A percentile compares a stretch with the other conserved stretches of the same genome.
Evolutionary conservation across 2,113 vertebrate species (phyloP).

Genomic region (Brachyhypopomus occidentalis): DNA sequence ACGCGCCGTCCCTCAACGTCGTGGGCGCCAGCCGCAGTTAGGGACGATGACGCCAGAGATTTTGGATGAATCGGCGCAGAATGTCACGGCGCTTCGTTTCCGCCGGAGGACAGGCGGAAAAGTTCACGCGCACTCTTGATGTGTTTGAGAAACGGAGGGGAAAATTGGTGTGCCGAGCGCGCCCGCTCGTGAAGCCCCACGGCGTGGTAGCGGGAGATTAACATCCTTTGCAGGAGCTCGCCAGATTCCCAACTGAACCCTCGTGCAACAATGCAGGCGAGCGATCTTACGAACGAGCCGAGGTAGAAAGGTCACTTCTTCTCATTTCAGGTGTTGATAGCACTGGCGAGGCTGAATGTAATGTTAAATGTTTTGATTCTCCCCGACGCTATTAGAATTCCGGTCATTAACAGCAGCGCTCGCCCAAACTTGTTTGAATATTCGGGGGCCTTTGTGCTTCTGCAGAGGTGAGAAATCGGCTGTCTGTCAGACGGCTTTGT

Average conservation of each 20-base stretch:
- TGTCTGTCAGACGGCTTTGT: slow-evolving; percentile 26
- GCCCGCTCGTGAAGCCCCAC: slow-evolving; percentile 25
- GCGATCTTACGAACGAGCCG: slow-evolving; percentile 50
- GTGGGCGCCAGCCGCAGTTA: slow-evolving; percentile 45
- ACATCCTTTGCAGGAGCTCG: slow-evolving; percentile 54
- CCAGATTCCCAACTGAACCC: slow-evolving; percentile 37
- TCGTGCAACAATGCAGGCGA: slow-evolving; percentile 39
- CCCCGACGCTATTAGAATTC: slow-evolving; percentile 17
- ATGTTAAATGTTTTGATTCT: slow-evolving; percentile 33
- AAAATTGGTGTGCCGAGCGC: slow-evolving; percentile 17
- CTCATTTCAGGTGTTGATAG: slow-evolving; percentile 14
- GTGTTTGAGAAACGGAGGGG: slow-evolving; percentile 17
- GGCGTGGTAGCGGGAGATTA: slow-evolving; percentile 57
- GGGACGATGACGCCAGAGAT: slow-evolving; percentile 45
- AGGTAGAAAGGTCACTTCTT: slow-evolving; percentile 59
- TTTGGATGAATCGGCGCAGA: slow-evolving; percentile 44
- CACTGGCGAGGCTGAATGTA: neutral
- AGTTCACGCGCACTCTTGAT: slow-evolving; percentile 33
- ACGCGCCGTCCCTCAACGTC: slow-evolving; percentile 48
- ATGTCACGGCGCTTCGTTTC: slow-evolving; percentile 1
- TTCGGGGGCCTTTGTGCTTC: slow-evolving; percentile 12
- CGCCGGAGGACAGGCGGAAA: slow-evolving; percentile 32
- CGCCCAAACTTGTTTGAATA: slow-evolving; percentile 30
- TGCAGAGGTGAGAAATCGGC: slow-evolving; percentile 16
- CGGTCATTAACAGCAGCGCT: slow-evolving; percentile 24